Evolutionary conservation across 53 echinoderm and acorn worm species (phyloP).

Genomic region (Hippasteria phrygiana): DNA sequence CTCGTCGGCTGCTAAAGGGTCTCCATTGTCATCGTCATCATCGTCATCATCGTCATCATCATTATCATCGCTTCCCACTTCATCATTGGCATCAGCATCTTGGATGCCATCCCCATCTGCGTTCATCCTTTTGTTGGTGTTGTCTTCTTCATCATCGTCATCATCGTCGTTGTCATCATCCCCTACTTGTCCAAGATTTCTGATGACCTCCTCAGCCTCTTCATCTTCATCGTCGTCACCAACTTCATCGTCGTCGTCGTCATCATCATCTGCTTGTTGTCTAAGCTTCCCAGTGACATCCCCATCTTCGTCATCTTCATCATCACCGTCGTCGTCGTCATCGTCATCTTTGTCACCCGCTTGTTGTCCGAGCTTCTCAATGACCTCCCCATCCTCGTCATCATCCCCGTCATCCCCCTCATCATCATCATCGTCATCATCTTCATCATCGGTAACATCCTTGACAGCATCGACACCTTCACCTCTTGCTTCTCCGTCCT

Average conservation of each 20-base stretch:
- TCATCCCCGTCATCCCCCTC: background rate
- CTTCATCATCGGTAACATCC: background rate
- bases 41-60: conserved; percentile 39
- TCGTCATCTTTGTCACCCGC: conserved; percentile 1
- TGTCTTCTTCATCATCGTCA: background rate
- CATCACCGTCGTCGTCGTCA: conserved; percentile 48
- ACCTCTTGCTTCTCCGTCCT: conserved; percentile 68
- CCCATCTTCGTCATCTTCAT: conserved; percentile 60
- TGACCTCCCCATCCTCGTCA: conserved; percentile 1
- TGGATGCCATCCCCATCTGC: background rate
- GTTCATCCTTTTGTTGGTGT: background rate
- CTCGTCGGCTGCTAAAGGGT: background rate
- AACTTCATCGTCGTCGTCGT: background rate
- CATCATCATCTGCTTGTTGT: background rate
- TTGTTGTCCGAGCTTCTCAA: background rate
- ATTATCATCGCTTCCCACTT: background rate
- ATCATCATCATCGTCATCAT: background rate
- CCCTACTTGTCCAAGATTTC: background rate
- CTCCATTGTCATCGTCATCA: background rate
- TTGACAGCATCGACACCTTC: background rate
- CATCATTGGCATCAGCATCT: background rate
- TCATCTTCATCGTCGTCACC: background rate
- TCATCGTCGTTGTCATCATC: conserved; percentile 5
- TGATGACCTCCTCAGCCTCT: background rate
- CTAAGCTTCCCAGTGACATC: conserved; percentile 3